Evolutionary conservation across 2,888 invertebrate genomes (phyloP), one percentile per base, ranked within the genome.

Genomic region (Perizoma flavofasciatum): DNA sequence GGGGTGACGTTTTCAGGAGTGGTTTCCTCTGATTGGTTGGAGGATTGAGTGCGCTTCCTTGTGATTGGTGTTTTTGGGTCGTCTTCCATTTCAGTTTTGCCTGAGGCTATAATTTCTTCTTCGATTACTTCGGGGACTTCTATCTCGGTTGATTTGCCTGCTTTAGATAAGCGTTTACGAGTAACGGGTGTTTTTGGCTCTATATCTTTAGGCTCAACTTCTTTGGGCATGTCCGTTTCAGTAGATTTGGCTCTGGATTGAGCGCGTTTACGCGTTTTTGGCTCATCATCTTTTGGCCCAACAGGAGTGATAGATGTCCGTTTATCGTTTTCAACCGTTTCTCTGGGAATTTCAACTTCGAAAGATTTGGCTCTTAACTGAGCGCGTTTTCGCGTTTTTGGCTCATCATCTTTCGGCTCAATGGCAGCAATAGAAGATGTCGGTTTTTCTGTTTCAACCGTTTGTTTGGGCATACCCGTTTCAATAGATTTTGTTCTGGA

Each of bases 41-140:
- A 88, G 35, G 86, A 88, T 57, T 83, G 82, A 0, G 82, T 72
- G 22, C 87, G 83, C 62, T 84, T 88, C 53, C 88, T 76, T n/a
- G 81, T 78, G 5, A 66, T 66, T 6, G 89, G 86, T 1, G 85
- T 86, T 69, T 74, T 82, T 0, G 68, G 68, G 68, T 81, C 76
- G 4, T 66, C 72, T 3, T 65, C 58, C 0, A 61, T 32, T 60
- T 72, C 69, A 33, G 65, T 51, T 57, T 59, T 37, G 39, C 37
- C 46, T 40, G 49, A 40, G 22, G 44, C 43, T 46, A 47, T 37
- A 35, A 47, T 35, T 50, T 46, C 4, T 45, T 60, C 55, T 32
- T 22, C 41, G n/a, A 41, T 33, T 9, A 9, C 39, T 4, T 22
- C 22, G 22, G 53, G 22, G 1, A 40, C 6, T 45, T 70, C 72